Evolutionary conservation across 2,888 invertebrate genomes (phyloP).

Genomic region (Himalopsyche tibetana): DNA sequence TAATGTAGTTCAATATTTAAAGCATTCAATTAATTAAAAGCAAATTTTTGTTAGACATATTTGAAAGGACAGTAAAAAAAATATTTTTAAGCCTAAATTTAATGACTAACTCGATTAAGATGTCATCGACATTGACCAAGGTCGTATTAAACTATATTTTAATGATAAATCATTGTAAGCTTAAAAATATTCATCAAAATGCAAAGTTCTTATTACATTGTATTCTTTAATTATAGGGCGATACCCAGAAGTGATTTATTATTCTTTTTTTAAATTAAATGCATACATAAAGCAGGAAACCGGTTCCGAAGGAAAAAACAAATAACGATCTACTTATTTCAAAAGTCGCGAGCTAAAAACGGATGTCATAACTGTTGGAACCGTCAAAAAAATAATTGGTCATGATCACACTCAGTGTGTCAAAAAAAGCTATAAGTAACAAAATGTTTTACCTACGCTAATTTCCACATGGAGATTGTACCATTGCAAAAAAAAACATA

Average conservation of each 20-base stretch:
- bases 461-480: slow-evolving; percentile 31
- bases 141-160: neutral
- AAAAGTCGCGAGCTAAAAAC: neutral
- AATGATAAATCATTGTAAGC: slow-evolving; percentile 2
- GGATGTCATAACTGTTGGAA: slow-evolving; percentile 27
- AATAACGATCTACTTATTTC: slow-evolving; percentile 27
- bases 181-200: neutral
- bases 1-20: too few relatives aligned
- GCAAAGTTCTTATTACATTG: neutral
- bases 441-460: slow-evolving; percentile 13
- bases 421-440: neutral
- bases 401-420: slow-evolving; percentile 15
- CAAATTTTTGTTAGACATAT: neutral
- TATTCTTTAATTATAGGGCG: neutral
- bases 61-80: neutral
- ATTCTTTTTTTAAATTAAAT: slow-evolving; percentile 19
- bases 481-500: neutral
- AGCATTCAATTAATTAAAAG: neutral
- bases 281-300: neutral
- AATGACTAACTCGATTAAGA: neutral
- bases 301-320: slow-evolving; percentile 1
- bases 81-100: neutral
- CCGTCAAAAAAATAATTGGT: slow-evolving; percentile 1
- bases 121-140: slow-evolving; percentile 29
- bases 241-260: slow-evolving; percentile 30